Evolutionary conservation across 1,140 invertebrate genomes (phyloP).

Genomic region (Tetragonula clypearis): DNA sequence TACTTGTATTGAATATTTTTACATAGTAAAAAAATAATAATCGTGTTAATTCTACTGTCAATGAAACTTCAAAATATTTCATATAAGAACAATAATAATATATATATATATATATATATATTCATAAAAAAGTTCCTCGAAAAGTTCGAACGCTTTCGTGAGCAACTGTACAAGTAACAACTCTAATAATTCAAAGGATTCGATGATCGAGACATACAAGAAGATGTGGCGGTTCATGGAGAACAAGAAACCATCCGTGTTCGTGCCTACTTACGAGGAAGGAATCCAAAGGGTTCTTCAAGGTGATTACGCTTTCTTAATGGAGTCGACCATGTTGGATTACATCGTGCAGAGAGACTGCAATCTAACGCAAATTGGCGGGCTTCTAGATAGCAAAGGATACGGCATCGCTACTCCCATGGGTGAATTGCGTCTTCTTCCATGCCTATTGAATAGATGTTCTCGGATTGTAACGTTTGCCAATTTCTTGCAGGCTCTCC

Average conservation of each 20-base stretch:
- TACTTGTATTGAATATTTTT: too few species aligned
- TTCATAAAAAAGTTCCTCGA: too few species aligned
- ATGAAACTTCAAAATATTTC: too few species aligned
- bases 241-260: slow-evolving; percentile 87
- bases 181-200: slow-evolving; percentile 82
- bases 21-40: too few species aligned
- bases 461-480: too few species aligned
- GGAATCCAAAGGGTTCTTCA: slow-evolving; percentile 90
- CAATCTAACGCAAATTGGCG: slow-evolving; percentile 96
- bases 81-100: too few species aligned
- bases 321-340: slow-evolving; percentile 97
- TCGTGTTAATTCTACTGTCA: too few species aligned
- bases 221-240: slow-evolving; percentile 95
- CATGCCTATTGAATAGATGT: not conserved
- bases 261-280: slow-evolving; percentile 89
- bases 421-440: slow-evolving; percentile 72
- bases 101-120: too few species aligned
- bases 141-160: too few species aligned
- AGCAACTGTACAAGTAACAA: too few species aligned
- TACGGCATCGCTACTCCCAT: slow-evolving; percentile 85
- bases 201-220: slow-evolving; percentile 91
- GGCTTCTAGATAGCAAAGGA: slow-evolving; percentile 92
- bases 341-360: slow-evolving; percentile 94
- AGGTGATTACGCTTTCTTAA: slow-evolving; percentile 94
- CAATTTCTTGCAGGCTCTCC: slow-evolving; percentile 84